phyloP scores from a whole-genome alignment of 2,797 vertebrate genomes.

The Trachurus trachurus region DNA sequence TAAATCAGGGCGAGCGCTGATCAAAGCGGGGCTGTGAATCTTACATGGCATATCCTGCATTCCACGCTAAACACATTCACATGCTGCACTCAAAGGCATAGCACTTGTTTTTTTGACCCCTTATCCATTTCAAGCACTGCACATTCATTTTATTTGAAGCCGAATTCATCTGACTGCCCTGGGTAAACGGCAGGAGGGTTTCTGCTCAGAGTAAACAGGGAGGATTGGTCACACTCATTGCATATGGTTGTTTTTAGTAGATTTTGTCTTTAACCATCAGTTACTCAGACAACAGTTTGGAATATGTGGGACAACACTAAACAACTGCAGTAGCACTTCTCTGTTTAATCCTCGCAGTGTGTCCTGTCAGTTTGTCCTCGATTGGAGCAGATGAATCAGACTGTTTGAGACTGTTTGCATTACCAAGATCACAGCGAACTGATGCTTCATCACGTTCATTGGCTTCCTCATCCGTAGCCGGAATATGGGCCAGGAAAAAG shows the following conservation, averaged over 20 bases:
- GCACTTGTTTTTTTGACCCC: constrained; percentile 72
- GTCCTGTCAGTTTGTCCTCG: neutral
- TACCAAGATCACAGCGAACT: neutral
- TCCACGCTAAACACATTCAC: constrained; percentile 86
- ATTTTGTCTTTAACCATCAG: constrained; percentile 31
- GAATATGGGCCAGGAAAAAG: neutral
- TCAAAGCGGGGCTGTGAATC: constrained; percentile 84
- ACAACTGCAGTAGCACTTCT: neutral
- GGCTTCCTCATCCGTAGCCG: neutral
- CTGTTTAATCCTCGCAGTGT: neutral
- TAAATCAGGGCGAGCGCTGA: constrained; percentile 82
- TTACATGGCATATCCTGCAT: constrained; percentile 84
- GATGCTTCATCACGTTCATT: neutral
- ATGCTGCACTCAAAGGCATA: constrained; percentile 72
- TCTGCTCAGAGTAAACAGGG: constrained; percentile 24
- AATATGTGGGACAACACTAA: neutral
- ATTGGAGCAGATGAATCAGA: constrained; percentile 7
- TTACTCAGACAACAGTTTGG: constrained; percentile 16
- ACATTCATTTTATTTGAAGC: constrained; percentile 47
- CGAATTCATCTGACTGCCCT: constrained; percentile 42
- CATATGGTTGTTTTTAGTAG: constrained; percentile 8
- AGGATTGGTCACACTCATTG: constrained; percentile 33
- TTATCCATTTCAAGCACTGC: constrained; percentile 53
- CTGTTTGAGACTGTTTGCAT: neutral
- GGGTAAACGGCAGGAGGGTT: constrained; percentile 21